A percentile compares a stretch with the other conserved stretches of the same genome.
These are phyloP conservation scores for Megathymus violae DNA, from an alignment of 1,140 invertebrate genomes.

Conservation along the genomic window DNA sequence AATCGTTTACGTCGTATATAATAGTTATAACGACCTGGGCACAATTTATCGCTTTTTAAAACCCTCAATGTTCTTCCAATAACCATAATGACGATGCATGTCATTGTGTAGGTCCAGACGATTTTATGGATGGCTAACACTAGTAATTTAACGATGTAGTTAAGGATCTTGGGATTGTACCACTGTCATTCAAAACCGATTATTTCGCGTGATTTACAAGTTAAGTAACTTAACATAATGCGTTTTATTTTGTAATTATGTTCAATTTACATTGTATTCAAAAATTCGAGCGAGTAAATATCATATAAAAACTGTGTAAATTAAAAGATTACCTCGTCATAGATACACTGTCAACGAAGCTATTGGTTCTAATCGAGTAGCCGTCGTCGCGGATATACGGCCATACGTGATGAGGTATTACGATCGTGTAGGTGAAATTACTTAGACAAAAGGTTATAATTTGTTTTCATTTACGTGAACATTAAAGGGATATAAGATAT, in stretches of 20 bases:
- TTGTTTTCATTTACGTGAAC: background rate
- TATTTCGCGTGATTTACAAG: constrained; percentile 4
- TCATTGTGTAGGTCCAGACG: constrained; percentile 39
- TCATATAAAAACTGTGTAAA: constrained; percentile 8
- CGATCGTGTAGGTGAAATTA: constrained; percentile 2
- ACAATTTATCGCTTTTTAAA: constrained; percentile 38
- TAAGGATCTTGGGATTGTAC: background rate
- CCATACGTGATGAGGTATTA: constrained; percentile 5
- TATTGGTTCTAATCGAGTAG: constrained; percentile 29
- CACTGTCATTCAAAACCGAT: constrained; percentile 19
- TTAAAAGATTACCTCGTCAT: background rate
- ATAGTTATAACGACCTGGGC: too few species aligned
- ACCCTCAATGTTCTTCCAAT: constrained; percentile 14
- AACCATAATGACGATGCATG: constrained; percentile 25
- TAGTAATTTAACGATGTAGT: constrained; percentile 29
- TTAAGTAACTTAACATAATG: too few species aligned
- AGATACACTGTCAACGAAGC: constrained; percentile 18
- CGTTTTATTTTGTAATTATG: too few species aligned
- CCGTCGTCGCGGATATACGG: constrained; percentile 18
- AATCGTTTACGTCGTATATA: too few species aligned
- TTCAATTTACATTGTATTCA: background rate
- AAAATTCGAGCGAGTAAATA: constrained; percentile 2
- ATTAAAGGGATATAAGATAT: too few species aligned
- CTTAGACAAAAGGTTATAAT: background rate
- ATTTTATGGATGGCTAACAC: constrained; percentile 37